A percentile compares a stretch with the other conserved stretches of the same genome.
phyloP scores from a whole-genome alignment of 2,888 invertebrate species.

The Dynastes hyllus region DNA sequence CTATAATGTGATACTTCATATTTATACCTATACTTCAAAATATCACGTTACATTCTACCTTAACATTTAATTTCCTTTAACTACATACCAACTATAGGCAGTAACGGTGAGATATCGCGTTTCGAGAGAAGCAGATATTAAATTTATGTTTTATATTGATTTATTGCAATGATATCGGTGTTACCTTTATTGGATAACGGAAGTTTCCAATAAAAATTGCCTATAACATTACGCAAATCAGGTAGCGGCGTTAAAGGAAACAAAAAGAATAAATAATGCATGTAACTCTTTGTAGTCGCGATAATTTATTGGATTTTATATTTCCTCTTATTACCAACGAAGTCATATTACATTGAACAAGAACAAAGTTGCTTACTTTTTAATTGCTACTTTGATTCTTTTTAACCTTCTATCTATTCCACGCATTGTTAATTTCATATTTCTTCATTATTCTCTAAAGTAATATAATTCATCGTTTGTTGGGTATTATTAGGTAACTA shows the following conservation, averaged over 20 bases:
- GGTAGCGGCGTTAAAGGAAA: background rate
- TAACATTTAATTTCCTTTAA: slow-evolving; percentile 28
- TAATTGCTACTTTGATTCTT: background rate
- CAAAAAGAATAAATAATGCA: background rate
- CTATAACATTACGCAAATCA: slow-evolving; percentile 14
- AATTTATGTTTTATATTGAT: slow-evolving; percentile 39
- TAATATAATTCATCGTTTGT: too few species aligned
- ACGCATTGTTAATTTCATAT: too few species aligned
- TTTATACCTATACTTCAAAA: slow-evolving; percentile 20
- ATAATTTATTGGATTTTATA: background rate
- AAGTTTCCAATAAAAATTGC: slow-evolving; percentile 11
- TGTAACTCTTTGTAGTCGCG: background rate
- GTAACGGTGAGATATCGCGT: slow-evolving; percentile 35
- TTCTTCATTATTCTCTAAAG: too few species aligned
- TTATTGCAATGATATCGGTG: slow-evolving; percentile 28
- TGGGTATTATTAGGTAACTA: too few species aligned
- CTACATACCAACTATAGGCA: slow-evolving; percentile 1
- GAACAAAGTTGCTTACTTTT: background rate
- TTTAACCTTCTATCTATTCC: background rate
- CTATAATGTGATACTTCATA: slow-evolving; percentile 8
- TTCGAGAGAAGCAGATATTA: slow-evolving; percentile 14
- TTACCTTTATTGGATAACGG: slow-evolving; percentile 37
- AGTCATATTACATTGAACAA: too few species aligned
- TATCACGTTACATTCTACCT: slow-evolving; percentile 29
- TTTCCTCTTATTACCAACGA: background rate